A percentile compares a stretch with the other conserved stretches of the same genome.
Conservation (phyloP, 2,888 invertebrate species). For the Scaptomyza flava region DNA sequence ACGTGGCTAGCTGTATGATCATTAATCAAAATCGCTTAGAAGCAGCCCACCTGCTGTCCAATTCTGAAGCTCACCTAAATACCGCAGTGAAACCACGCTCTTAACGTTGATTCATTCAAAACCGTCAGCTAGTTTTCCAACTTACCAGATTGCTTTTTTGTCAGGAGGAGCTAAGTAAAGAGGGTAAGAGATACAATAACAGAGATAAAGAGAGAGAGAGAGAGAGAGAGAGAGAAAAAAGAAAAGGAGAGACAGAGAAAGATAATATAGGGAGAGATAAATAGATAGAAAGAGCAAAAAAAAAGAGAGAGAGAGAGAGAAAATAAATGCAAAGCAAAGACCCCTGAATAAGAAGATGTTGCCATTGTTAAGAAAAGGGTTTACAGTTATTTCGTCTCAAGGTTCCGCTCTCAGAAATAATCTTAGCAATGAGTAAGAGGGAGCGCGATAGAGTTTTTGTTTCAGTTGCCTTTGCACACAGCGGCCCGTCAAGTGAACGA, state of each 20-base stretch:
- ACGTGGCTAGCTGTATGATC: conserved; percentile 10
- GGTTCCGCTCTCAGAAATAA: no score
- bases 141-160: conserved; percentile 42
- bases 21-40: conserved; percentile 32
- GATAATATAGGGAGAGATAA: no score
- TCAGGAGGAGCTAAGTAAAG: conserved; percentile 14
- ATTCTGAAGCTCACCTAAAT: conserved; percentile 61
- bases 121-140: conserved; percentile 12
- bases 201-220: background rate
- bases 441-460: no score
- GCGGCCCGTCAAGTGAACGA: no score
- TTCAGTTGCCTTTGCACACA: no score
- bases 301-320: background rate
- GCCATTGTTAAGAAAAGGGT: no score
- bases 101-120: conserved; percentile 45
- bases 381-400: no score
- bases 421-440: no score
- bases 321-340: no score
- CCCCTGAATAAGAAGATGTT: no score
- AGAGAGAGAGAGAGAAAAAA: conserved; percentile 10
- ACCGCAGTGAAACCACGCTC: conserved; percentile 27
- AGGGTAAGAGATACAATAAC: conserved; percentile 3
- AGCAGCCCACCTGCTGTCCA: conserved; percentile 44
- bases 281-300: no score
- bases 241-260: no score